Evolutionary conservation across 2,888 invertebrate species (phyloP), one percentile per base, ranked within the genome.

Genomic region (Epinotia bilunana): DNA sequence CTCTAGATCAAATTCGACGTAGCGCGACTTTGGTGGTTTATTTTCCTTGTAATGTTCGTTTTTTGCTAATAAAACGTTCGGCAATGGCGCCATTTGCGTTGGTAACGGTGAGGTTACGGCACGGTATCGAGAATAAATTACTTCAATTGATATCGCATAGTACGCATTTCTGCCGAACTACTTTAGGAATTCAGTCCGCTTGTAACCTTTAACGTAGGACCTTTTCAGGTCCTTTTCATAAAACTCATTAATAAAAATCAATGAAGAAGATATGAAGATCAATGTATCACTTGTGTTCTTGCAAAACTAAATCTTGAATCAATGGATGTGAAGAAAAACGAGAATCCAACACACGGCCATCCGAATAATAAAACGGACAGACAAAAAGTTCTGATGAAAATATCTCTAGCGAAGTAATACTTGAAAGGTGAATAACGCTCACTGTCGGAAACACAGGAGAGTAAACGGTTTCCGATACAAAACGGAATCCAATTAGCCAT

Each of bases 1-100:
- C 87, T 87, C 86, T 90, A 90, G 88, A 91, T 91, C 92, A 90
- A 91, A 91, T 90, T 91, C 91, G 88, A 90, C 90, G 84, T 87
- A 77, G 80, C 86, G 87, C 87, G 82, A 87, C 86, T 89, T 86
- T 83, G 86, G 86, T 84, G 86, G 88, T 89, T 88, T 91, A 90
- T 92, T 92, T 91, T 91, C 89, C 87, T 82, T 81, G 84, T 88
- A 86, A 89, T 87, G 86, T 81, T 80, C 82, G 80, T 83, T 87
- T 90, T 89, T 85, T 83, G 81, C 77, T 85, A 83, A 88, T 88
- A 88, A 89, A 89, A 84, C 87, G 85, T 86, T 84, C 80, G 78
- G 86, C 87, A 88, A 90, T 87, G 83, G 86, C 84, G 85, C 88
- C 84, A 85, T 86, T 84, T 83, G 80, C 81, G 79, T 83, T 83